These are phyloP conservation scores for Parnassius glacialis DNA, from an alignment of 2,888 invertebrate species.

Conservation along the genomic window DNA sequence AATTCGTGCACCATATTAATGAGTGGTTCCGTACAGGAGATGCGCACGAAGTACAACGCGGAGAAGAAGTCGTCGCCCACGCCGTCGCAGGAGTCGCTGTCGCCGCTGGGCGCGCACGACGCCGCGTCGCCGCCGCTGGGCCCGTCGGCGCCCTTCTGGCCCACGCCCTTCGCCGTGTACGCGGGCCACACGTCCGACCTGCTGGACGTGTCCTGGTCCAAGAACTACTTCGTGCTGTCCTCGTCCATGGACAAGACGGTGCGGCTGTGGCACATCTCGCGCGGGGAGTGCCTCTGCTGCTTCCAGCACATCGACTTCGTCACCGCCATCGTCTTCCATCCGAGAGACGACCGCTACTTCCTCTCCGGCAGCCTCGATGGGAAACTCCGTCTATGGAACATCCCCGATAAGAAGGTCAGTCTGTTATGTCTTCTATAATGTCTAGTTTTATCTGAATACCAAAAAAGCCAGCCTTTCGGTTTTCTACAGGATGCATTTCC, in stretches of 20 bases:
- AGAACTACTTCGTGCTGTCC: slow-evolving; percentile 98
- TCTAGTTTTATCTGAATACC: no score
- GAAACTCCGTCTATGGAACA: slow-evolving; percentile 99
- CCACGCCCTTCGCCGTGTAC: slow-evolving; percentile 95
- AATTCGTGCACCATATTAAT: no score
- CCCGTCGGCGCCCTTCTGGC: slow-evolving; percentile 88
- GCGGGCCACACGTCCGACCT: slow-evolving; percentile 97
- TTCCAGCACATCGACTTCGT: slow-evolving; percentile 99
- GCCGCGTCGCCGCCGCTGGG: slow-evolving; percentile 77
- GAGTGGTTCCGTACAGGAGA: slow-evolving; percentile 82
- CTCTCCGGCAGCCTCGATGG: slow-evolving; percentile 98
- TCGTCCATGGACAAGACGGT: slow-evolving; percentile 99
- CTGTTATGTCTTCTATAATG: no score
- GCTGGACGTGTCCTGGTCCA: slow-evolving; percentile 98
- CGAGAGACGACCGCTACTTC: slow-evolving; percentile 94
- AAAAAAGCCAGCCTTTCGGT: no score
- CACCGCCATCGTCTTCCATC: slow-evolving; percentile 99
- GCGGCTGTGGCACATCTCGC: slow-evolving; percentile 96
- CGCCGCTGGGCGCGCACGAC: slow-evolving; percentile 72
- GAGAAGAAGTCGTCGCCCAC: slow-evolving; percentile 94
- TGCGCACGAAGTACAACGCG: slow-evolving; percentile 96
- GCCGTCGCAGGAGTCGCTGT: slow-evolving; percentile 94
- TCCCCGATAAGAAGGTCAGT: slow-evolving; percentile 95
- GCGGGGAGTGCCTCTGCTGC: slow-evolving; percentile 98
- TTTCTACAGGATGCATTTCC: no score